Base-by-base conservation (phyloP, 2,888 invertebrate species). In the Sphinx pinastri region DNA sequence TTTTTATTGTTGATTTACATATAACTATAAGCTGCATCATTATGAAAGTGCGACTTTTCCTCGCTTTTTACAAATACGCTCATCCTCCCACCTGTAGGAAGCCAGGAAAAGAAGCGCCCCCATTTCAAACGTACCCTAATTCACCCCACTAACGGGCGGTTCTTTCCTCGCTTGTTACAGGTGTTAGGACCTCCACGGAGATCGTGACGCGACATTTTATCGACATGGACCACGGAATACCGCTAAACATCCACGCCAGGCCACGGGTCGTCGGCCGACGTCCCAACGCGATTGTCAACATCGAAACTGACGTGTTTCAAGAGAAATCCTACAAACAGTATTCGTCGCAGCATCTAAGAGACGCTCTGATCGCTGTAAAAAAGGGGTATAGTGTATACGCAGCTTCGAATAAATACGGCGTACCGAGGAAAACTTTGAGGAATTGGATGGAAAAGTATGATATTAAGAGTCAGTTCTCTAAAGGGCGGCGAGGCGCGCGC, bases 391-490 rank as follows among this genome's bases (percentile, higher is more conserved):
- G 94, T 45, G 95, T 95, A 0, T 94, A 95, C 72, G 94, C 95
- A 0, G 95, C 95, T 0, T 95, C 95, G 0, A 94, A 94, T 72
- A 94, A 95, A 58, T 95, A 90, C 72, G 95, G 94, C 0, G 94
- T 95, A 38, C 95, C 95, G 2, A 86, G 95, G 79, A 95, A 95
- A 71, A 95, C 95, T 47, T 81, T 95, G 38, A 80, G 95, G 70
- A 95, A 95, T 81, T 95, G 95, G 94, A 95, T 95, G 95, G 95
- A 94, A 69, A 94, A 95, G 71, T 94, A 94, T 73, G 94, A 94
- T 77, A 94, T 94, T 51, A 94, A 94, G 78, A 94, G 94, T 76
- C 94, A 94, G 80, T 94, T 94, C 76, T 94, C 94, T 0, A 93
- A 94, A 77, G 94, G 94, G 0, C 81, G 94, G 0, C 89, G 94